Conservation (phyloP, 92 coral and sea anemone genomes). For the Porites lobata region DNA sequence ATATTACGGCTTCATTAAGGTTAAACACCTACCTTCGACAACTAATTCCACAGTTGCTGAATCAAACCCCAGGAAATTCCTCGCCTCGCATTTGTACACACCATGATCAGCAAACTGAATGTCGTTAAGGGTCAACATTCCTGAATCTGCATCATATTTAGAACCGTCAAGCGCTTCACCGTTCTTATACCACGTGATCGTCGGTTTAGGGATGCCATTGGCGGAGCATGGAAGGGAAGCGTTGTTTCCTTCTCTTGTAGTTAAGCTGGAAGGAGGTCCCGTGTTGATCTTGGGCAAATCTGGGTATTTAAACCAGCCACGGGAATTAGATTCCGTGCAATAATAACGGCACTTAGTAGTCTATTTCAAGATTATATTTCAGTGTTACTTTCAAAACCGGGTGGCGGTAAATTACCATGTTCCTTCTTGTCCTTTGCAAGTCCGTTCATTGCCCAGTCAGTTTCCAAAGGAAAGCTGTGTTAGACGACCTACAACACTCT, state of each 20-base stretch:
- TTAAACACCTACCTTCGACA: slow-evolving; percentile 64
- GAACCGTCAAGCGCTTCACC: slow-evolving; percentile 27
- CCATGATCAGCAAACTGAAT: slow-evolving; percentile 77
- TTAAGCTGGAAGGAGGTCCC: slow-evolving; percentile 60
- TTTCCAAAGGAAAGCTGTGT: no score
- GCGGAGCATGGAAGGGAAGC: slow-evolving; percentile 58
- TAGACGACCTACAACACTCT: no score
- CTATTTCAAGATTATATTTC: background rate
- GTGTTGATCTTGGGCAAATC: slow-evolving; percentile 62
- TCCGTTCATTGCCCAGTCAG: no score
- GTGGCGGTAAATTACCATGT: no score
- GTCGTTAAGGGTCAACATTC: slow-evolving; percentile 38
- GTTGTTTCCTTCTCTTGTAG: slow-evolving; percentile 63
- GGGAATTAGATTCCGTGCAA: background rate
- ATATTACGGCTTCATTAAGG: background rate
- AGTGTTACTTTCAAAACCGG: no score
- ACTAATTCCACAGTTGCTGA: slow-evolving; percentile 40
- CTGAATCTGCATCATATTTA: slow-evolving; percentile 36
- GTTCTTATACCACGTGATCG: slow-evolving; percentile 76
- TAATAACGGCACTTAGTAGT: no score
- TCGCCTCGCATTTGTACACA: slow-evolving; percentile 71
- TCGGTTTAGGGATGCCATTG: slow-evolving; percentile 79
- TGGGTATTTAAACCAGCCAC: background rate
- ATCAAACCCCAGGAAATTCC: slow-evolving; percentile 75
- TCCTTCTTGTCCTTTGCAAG: no score